phyloP scores from a whole-genome alignment of 2,113 vertebrate species.

The Scatophagus argus region DNA sequence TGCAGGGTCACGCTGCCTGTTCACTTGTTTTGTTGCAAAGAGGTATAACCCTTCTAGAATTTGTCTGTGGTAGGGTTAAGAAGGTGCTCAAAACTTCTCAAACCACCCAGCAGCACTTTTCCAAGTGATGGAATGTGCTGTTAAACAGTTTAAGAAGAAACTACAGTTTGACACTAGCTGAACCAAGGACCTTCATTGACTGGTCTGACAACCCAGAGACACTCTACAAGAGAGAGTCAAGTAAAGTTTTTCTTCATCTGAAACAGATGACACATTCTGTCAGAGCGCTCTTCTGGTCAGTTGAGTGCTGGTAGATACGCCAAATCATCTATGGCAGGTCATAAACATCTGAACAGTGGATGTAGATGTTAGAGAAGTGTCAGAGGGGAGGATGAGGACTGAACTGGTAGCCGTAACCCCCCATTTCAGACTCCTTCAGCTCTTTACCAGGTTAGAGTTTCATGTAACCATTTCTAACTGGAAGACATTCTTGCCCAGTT shows the following conservation, averaged over 20 bases:
- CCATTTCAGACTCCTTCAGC: neutral
- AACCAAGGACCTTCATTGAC: neutral
- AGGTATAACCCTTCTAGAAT: neutral
- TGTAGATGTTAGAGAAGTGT: neutral
- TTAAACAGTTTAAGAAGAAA: neutral
- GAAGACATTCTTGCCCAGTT: neutral
- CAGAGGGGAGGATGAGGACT: neutral
- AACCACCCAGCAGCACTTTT: neutral
- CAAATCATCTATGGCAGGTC: neutral
- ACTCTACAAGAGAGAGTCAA: neutral
- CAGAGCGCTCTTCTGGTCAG: neutral
- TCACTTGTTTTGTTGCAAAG: neutral
- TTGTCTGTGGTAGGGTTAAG: neutral
- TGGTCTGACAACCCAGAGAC: neutral
- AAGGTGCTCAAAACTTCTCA: slow-evolving; percentile 15
- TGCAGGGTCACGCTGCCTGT: neutral
- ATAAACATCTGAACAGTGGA: neutral
- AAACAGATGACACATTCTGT: neutral
- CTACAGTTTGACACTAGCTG: neutral
- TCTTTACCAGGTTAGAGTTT: neutral
- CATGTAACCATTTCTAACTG: neutral
- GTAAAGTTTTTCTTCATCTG: neutral
- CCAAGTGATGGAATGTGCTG: neutral
- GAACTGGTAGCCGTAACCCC: neutral
- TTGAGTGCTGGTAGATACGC: slow-evolving; percentile 1